Base-by-base conservation (phyloP, 2,888 invertebrate species). In the Ornithoptera priamus region DNA sequence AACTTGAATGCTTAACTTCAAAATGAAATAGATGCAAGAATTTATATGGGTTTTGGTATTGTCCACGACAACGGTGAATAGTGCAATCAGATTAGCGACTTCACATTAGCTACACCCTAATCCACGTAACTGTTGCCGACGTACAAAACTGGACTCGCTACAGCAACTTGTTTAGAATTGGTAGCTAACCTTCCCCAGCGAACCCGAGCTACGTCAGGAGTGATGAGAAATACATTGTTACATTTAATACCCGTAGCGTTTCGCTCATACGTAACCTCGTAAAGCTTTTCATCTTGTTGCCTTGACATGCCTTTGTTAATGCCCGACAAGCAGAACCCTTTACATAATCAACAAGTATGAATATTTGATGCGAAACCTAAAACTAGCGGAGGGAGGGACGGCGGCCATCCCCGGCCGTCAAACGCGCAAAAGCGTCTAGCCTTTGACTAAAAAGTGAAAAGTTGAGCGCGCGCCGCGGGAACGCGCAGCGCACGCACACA, bases 381-480 rank as follows among this genome's bases (percentile, higher is more conserved):
- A 69, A 39, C 67, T 58, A 65, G 68, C 70, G 68, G 70, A 72
- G 71, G 63, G 68, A 65, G 30, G 63, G 58, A 30, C 62, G 36
- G 53, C 50, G 36, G 46, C 68, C 36, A 53, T 18, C 53, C 69
- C 56, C 42, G 46, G 57, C 69, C 59, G 66, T 62, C 65, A 69
- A 65, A 46, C 63, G 50, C 62, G 69, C 66, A 66, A 65, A 70
- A 69, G 71, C 64, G 57, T 72, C 71, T 68, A 69, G 68, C 68
- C 71, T 72, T 72, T 73, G 73, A 67, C 71, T 72, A 68, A 71
- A 72, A 72, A 71, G 71, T 71, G 75, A 76, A 76, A 76, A 76
- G 73, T 75, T 74, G 17, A 39, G 74, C 71, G 65, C 72, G 71
- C 73, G 70, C 73, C 72, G 73, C 69, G 67, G 72, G 72, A 69